phyloP scores from a whole-genome alignment of 2,888 invertebrate species.

The Hypena proboscidalis region DNA sequence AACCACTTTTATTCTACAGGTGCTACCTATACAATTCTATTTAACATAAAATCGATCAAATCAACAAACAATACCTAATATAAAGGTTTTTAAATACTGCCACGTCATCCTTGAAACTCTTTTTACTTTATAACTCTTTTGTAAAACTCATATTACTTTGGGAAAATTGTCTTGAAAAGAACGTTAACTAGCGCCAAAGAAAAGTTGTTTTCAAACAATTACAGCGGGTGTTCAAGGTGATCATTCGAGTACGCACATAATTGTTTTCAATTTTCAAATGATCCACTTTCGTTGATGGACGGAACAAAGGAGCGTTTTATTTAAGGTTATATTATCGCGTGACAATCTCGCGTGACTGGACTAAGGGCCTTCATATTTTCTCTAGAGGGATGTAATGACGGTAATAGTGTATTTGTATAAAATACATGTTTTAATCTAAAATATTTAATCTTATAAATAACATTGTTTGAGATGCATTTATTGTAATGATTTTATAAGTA shows the following conservation, averaged over 20 bases:
- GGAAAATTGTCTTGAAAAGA: not conserved
- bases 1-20: too few relatives aligned
- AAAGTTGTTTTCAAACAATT: conserved; percentile 3
- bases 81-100: too few relatives aligned
- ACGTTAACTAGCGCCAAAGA: not conserved
- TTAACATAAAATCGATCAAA: too few relatives aligned
- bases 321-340: conserved; percentile 33
- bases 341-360: conserved; percentile 34
- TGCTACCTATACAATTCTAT: too few relatives aligned
- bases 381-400: conserved; percentile 29
- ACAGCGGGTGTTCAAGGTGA: not conserved
- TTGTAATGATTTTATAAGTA: too few relatives aligned
- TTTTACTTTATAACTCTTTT: too few relatives aligned
- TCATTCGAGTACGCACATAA: conserved; percentile 18
- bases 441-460: too few relatives aligned
- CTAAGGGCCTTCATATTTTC: conserved; percentile 19
- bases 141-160: too few relatives aligned
- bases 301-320: conserved; percentile 34
- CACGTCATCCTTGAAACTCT: too few relatives aligned
- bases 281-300: conserved; percentile 40
- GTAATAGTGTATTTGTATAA: conserved; percentile 34
- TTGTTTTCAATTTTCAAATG: conserved; percentile 39
- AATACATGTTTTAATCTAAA: too few relatives aligned
- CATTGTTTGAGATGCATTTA: too few relatives aligned
- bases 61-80: too few relatives aligned